A percentile compares a stretch with the other conserved stretches of the same genome.
Evolutionary conservation across 2,888 invertebrate species (phyloP).

Genomic region (Amblyjoppa fuscipennis): DNA sequence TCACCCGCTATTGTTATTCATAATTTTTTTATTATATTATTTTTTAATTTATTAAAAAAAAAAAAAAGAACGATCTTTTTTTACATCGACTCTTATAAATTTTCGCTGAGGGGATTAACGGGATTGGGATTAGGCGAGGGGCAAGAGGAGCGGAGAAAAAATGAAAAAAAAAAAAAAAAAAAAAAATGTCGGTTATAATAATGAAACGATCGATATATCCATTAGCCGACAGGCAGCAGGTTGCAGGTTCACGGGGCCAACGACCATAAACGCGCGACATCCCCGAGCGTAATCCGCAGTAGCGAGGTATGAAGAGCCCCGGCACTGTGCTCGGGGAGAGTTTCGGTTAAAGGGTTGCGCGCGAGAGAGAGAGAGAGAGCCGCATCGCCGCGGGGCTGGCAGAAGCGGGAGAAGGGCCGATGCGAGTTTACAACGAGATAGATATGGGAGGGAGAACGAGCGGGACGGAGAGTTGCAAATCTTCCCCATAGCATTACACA

Average conservation of each 20-base stretch:
- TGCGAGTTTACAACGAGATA: constrained; percentile 2
- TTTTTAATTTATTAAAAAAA: neutral
- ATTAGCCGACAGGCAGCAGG: constrained; percentile 60
- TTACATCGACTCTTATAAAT: constrained; percentile 16
- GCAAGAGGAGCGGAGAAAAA: neutral
- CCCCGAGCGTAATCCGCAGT: constrained; percentile 43
- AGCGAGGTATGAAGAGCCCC: constrained; percentile 23
- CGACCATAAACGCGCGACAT: constrained; percentile 62
- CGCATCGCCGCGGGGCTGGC: constrained; percentile 36
- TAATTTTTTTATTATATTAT: constrained; percentile 6
- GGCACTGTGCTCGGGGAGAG: constrained; percentile 5
- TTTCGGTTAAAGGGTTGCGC: constrained; percentile 65
- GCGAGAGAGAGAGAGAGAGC: neutral
- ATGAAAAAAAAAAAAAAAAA: neutral
- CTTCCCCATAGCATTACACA: constrained; percentile 79
- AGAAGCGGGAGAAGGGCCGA: constrained; percentile 28
- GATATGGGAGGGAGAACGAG: constrained; percentile 36
- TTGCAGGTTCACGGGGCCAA: constrained; percentile 66
- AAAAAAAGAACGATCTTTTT: neutral
- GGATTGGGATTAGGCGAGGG: constrained; percentile 15
- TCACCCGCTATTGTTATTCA: constrained; percentile 11
- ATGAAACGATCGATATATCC: constrained; percentile 33
- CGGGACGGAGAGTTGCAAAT: constrained; percentile 60
- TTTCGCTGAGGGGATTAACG: constrained; percentile 36
- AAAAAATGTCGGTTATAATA: constrained; percentile 30